Base-by-base conservation (phyloP, 2,113 vertebrate genomes). In the Crypturellus undulatus region DNA sequence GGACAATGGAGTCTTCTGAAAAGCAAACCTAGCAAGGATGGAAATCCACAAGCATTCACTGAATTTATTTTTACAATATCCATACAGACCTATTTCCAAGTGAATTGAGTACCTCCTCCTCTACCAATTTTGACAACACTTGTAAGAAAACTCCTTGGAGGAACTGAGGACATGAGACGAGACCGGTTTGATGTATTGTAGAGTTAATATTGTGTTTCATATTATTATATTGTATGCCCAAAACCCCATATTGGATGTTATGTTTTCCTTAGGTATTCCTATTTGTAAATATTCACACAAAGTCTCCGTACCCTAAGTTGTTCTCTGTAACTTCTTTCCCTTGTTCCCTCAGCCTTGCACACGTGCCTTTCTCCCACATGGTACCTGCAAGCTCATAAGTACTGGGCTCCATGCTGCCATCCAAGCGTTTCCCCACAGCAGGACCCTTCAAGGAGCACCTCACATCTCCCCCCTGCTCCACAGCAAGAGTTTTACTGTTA, bases 211-310 rank as follows among this genome's bases (percentile, higher is more conserved):
- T 6, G 3, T 80, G 4, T 3, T 20, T 89, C 20, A 21, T 49
- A 49, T 49, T 49, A 49, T 49, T 49, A 22, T 49, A 24, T 21
- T 49, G 21, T 49, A 24, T 49, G 21, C 10, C 49, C 49, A 20
- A 49, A 49, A 49, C 3, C 4, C 19, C 58, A 32, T 0, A 0
- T 36, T 19, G 9, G 18, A 32, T 25, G 42, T 12, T 1, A 2
- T 25, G 12, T 9, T 93, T 83, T 63, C 80, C 67, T 65, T 83
- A 38, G 12, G 16, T 5, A 1, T 69, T 17, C 38, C 81, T 58
- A 67, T 73, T 80, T 19, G 21, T 62, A 49, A 49, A 67, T 54
- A 70, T 51, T 65, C 51, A 79, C 73, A 16, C 10, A 78, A 85
- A 59, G 2, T 20, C 45, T 77, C 15, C 28, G 59, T 85, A 54